Conservation (phyloP, 2,888 invertebrate species). For the Pseudococcus longispinus region DNA sequence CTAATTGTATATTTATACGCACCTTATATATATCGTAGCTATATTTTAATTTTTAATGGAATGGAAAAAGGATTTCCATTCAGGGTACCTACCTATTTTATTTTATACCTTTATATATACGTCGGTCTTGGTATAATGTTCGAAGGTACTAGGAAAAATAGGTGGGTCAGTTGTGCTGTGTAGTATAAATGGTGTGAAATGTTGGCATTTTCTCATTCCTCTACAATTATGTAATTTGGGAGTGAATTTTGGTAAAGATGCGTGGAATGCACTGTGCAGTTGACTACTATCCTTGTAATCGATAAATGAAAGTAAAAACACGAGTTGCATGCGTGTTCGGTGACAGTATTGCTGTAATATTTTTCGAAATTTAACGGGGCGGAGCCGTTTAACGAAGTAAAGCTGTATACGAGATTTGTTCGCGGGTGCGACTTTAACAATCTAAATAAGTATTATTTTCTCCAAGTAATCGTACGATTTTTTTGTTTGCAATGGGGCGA, state of each 20-base stretch:
- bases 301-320: conserved; percentile 14
- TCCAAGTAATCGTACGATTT: neutral
- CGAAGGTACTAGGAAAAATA: neutral
- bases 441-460: neutral
- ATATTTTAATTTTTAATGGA: neutral
- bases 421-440: neutral
- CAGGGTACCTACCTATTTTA: neutral
- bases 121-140: too few species aligned
- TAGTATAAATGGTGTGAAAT: neutral
- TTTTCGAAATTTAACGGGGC: neutral
- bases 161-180: neutral
- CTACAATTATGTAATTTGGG: neutral
- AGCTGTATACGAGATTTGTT: neutral
- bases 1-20: neutral
- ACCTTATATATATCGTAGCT: neutral
- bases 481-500: neutral
- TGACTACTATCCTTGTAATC: neutral
- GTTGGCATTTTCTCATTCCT: neutral
- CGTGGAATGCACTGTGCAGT: conserved; percentile 1
- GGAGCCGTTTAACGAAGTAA: neutral
- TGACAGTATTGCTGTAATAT: neutral
- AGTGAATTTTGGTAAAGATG: neutral
- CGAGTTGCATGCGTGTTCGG: conserved; percentile 24
- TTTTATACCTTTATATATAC: too few species aligned
- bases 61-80: neutral